phyloP scores from a whole-genome alignment of 2,113 vertebrate genomes.

The Numida meleagris region DNA sequence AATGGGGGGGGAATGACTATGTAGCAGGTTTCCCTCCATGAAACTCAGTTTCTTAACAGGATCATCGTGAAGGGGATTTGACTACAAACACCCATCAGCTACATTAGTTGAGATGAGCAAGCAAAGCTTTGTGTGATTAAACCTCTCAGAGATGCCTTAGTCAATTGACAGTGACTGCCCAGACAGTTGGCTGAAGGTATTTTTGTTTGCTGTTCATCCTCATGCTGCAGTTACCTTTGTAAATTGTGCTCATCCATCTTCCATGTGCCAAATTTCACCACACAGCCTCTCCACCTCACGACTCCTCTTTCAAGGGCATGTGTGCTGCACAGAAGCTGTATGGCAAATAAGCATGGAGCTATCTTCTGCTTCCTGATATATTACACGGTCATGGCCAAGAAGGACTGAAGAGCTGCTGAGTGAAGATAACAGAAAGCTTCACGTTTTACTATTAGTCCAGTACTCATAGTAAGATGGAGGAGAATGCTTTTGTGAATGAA shows the following conservation, averaged over 20 bases:
- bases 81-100: background rate
- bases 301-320: background rate
- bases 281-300: background rate
- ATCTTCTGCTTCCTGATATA: background rate
- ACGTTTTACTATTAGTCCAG: background rate
- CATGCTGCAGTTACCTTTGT: background rate
- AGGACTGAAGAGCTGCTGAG: background rate
- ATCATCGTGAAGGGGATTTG: slow-evolving; percentile 9
- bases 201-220: slow-evolving; percentile 7
- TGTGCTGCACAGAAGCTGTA: background rate
- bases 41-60: slow-evolving; percentile 18
- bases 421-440: background rate
- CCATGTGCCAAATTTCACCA: background rate
- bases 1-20: background rate
- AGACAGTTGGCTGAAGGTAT: background rate
- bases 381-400: background rate
- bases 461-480: background rate
- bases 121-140: background rate
- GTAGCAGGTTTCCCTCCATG: background rate
- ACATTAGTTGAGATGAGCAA: background rate
- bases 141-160: background rate
- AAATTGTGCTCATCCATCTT: background rate
- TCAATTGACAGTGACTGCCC: background rate
- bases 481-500: background rate
- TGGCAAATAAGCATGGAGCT: background rate